Evolutionary conservation across 2,888 invertebrate species (phyloP).

Genomic region (Hydroisotoma schaefferi): DNA sequence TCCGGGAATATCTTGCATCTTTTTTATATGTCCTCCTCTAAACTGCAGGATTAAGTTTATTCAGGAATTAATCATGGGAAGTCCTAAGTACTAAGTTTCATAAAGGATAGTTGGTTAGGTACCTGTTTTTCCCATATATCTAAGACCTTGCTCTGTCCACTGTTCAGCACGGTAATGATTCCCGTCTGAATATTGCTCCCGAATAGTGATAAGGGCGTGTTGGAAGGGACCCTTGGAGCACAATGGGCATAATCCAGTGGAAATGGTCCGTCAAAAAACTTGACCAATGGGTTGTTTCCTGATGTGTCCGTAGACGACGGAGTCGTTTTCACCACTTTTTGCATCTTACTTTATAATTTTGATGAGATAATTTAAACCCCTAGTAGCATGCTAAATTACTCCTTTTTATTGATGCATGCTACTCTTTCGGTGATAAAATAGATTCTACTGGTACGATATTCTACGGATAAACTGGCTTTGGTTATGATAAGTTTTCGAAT

Average conservation of each 20-base stretch:
- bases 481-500: no score
- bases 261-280: conserved; percentile 32
- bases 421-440: no score
- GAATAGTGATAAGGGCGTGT: conserved; percentile 23
- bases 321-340: no score
- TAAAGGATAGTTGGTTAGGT: neutral
- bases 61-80: neutral
- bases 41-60: conserved; percentile 24
- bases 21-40: conserved; percentile 41
- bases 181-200: conserved; percentile 34
- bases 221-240: conserved; percentile 22
- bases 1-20: conserved; percentile 39
- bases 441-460: no score
- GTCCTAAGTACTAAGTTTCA: neutral
- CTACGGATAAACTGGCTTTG: no score
- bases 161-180: conserved; percentile 42
- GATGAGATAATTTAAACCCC: no score
- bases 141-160: conserved; percentile 39
- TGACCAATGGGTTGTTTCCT: no score
- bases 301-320: no score
- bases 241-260: conserved; percentile 28
- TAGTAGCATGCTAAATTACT: no score
- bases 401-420: no score
- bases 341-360: no score
- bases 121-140: conserved; percentile 48